Evolutionary conservation across 1,140 invertebrate species (phyloP).

Genomic region (Apolygus lucorum): DNA sequence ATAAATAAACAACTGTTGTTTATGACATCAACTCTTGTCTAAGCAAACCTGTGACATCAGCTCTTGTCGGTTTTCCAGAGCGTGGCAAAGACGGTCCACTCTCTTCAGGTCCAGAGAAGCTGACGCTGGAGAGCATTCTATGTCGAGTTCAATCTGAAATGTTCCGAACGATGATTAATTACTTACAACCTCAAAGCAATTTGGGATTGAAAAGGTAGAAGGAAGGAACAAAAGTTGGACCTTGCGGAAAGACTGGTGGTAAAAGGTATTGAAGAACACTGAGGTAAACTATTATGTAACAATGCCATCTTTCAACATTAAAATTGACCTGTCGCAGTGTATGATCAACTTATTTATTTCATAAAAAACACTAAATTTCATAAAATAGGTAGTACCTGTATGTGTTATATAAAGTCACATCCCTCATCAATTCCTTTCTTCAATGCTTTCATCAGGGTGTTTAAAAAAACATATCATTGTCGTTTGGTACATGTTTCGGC

Average conservation of each 20-base stretch:
- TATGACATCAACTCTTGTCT: too few species aligned
- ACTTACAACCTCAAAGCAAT: not conserved
- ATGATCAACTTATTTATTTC: not conserved
- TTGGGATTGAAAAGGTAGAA: too few species aligned
- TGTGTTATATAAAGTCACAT: too few species aligned
- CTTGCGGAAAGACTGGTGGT: not conserved
- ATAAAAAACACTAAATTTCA: too few species aligned
- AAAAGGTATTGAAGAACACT: not conserved
- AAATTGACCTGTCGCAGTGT: not conserved
- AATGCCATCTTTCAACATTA: not conserved
- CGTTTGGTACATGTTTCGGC: too few species aligned
- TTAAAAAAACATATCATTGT: too few species aligned
- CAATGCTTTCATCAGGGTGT: too few species aligned
- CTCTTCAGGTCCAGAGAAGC: not conserved
- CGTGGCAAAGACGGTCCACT: not conserved
- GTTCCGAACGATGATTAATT: not conserved
- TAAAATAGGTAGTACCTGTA: too few species aligned
- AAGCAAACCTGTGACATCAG: slow-evolving; percentile 6
- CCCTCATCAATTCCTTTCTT: too few species aligned
- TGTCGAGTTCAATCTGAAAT: slow-evolving; percentile 7
- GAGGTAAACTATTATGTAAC: not conserved
- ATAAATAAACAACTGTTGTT: too few species aligned
- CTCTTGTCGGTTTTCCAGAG: not conserved
- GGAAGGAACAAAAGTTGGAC: too few species aligned
- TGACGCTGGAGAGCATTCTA: not conserved